A percentile compares a stretch with the other conserved stretches of the same genome.
Evolutionary conservation across 64 coral and sea anemone genomes (phyloP).

Genomic region (Hydrozoanthus tunicans): DNA sequence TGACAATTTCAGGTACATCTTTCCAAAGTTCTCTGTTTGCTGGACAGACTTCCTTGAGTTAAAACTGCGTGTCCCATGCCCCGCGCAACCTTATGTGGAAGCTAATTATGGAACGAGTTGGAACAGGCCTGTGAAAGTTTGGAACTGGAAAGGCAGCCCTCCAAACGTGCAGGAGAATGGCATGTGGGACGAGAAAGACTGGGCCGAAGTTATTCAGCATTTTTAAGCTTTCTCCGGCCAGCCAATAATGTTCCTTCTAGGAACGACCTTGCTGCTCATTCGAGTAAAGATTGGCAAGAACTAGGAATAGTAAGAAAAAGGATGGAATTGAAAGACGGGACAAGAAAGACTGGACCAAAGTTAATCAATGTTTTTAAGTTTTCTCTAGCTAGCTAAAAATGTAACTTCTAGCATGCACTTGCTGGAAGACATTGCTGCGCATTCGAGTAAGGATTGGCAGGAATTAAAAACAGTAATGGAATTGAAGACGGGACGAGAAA

Average conservation of each 20-base stretch:
- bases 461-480: too few relatives aligned
- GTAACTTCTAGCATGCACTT: too few relatives aligned
- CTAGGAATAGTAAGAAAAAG: too few relatives aligned
- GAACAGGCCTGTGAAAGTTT: slow-evolving; percentile 85
- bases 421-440: too few relatives aligned
- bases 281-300: too few relatives aligned
- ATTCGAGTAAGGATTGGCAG: too few relatives aligned
- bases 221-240: slow-evolving; percentile 21
- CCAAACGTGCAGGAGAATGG: slow-evolving; percentile 94
- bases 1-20: slow-evolving; percentile 80
- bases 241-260: not conserved
- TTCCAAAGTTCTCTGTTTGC: slow-evolving; percentile 96
- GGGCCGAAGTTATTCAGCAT: slow-evolving; percentile 88
- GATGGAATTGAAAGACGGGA: not conserved
- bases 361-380: too few relatives aligned
- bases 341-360: not conserved
- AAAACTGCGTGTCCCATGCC: slow-evolving; percentile 88
- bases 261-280: too few relatives aligned
- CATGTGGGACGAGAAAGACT: slow-evolving; percentile 87
- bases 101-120: slow-evolving; percentile 90
- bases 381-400: too few relatives aligned
- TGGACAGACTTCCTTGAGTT: slow-evolving; percentile 91
- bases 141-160: slow-evolving; percentile 98
- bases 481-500: not conserved
- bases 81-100: slow-evolving; percentile 80